These are phyloP conservation scores for Araneus ventricosus DNA, from an alignment of 1,140 invertebrate genomes.

Conservation along the genomic window DNA sequence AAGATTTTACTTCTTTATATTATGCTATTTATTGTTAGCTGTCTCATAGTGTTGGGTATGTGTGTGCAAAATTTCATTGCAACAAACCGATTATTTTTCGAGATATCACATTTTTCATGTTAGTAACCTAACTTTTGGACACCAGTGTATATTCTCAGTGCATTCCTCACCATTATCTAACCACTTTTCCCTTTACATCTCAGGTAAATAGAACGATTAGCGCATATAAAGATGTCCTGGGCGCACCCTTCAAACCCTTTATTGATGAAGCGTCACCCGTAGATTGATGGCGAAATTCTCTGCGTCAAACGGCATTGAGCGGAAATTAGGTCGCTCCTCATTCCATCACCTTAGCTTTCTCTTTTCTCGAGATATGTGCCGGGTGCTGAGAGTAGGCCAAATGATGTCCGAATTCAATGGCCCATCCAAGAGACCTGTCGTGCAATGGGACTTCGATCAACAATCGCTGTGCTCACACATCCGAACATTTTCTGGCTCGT, in stretches of 20 bases:
- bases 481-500: slow-evolving; percentile 36
- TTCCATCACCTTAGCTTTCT: slow-evolving; percentile 26
- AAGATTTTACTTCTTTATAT: no score
- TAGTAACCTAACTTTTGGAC: no score
- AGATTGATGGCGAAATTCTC: slow-evolving; percentile 37
- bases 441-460: slow-evolving; percentile 34
- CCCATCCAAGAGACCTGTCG: slow-evolving; percentile 15
- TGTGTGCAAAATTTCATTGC: no score
- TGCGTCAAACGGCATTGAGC: slow-evolving; percentile 42
- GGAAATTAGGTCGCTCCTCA: slow-evolving; percentile 36
- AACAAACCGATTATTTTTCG: no score
- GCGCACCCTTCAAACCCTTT: background rate
- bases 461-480: slow-evolving; percentile 27
- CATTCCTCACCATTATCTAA: no score
- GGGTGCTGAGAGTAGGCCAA: background rate
- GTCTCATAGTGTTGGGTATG: no score
- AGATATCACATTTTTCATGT: no score
- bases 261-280: slow-evolving; percentile 12
- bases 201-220: background rate
- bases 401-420: slow-evolving; percentile 49
- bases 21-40: no score
- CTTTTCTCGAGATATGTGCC: slow-evolving; percentile 38
- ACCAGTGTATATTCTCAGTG: no score
- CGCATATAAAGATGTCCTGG: background rate
- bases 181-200: background rate